Conservation (phyloP, 2,797 vertebrate genomes). For the Bovichtus variegatus region DNA sequence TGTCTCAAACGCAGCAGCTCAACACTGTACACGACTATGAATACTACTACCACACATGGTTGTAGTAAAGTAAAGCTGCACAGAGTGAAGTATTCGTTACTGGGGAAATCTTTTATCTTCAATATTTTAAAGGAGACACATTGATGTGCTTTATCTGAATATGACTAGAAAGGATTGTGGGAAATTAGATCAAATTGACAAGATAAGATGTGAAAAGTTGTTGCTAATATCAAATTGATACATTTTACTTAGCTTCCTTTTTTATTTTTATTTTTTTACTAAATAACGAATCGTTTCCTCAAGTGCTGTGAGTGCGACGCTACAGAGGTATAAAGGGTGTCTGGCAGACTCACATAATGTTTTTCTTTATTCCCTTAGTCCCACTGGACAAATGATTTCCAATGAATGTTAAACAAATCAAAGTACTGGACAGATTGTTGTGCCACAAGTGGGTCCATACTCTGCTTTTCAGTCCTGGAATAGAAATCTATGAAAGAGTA, state of each 20-base stretch:
- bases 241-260: background rate
- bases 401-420: conserved; percentile 37
- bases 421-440: conserved; percentile 28
- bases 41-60: background rate
- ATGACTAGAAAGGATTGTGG: too few species aligned
- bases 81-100: too few species aligned
- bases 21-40: too few species aligned
- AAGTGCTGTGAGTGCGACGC: background rate
- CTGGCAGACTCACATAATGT: background rate
- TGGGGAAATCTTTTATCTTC: too few species aligned
- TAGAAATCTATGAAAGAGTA: conserved; percentile 40
- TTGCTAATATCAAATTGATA: background rate
- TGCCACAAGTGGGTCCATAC: background rate
- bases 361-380: conserved; percentile 5
- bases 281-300: too few species aligned
- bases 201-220: too few species aligned
- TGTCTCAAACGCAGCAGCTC: background rate
- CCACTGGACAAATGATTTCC: conserved; percentile 33
- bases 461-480: conserved; percentile 24
- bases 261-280: too few species aligned
- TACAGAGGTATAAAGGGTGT: background rate
- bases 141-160: too few species aligned
- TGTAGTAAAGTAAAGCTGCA: too few species aligned
- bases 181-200: too few species aligned
- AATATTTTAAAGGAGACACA: too few species aligned